Evolutionary conservation across 2,888 invertebrate genomes (phyloP).

Genomic region (Phengaris arion): DNA sequence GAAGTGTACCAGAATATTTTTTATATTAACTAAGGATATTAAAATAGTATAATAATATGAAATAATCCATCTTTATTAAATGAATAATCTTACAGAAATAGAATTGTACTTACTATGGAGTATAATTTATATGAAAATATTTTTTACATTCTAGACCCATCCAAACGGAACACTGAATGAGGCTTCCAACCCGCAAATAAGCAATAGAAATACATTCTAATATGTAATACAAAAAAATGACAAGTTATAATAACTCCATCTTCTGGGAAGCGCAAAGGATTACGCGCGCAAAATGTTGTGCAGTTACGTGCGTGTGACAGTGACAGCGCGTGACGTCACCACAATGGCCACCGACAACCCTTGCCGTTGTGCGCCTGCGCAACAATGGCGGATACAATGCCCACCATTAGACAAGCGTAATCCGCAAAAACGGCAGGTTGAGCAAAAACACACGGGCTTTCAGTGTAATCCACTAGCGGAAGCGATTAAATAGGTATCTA

Average conservation of each 20-base stretch:
- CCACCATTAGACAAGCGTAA: constrained; percentile 22
- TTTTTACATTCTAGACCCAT: constrained; percentile 4
- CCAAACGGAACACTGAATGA: constrained; percentile 10
- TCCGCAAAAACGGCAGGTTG: constrained; percentile 23
- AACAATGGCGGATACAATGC: constrained; percentile 11
- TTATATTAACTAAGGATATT: no score
- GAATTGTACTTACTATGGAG: background rate
- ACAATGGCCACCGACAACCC: constrained; percentile 8
- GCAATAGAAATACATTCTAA: constrained; percentile 3
- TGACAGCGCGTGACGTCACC: constrained; percentile 16
- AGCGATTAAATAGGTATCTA: background rate
- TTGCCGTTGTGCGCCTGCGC: constrained; percentile 4
- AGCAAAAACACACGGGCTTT: background rate
- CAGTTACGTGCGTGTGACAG: constrained; percentile 17
- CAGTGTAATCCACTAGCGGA: background rate
- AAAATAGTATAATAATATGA: no score
- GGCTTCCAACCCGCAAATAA: constrained; percentile 13
- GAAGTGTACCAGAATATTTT: no score
- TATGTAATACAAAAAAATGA: constrained; percentile 6
- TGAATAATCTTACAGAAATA: background rate
- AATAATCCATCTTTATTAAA: background rate
- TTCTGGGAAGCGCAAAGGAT: constrained; percentile 2
- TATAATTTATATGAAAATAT: background rate
- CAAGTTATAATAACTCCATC: constrained; percentile 11
- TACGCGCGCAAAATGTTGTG: constrained; percentile 5